phyloP scores from a whole-genome alignment of 2,113 vertebrate genomes.

The Zosterops japonicus region DNA sequence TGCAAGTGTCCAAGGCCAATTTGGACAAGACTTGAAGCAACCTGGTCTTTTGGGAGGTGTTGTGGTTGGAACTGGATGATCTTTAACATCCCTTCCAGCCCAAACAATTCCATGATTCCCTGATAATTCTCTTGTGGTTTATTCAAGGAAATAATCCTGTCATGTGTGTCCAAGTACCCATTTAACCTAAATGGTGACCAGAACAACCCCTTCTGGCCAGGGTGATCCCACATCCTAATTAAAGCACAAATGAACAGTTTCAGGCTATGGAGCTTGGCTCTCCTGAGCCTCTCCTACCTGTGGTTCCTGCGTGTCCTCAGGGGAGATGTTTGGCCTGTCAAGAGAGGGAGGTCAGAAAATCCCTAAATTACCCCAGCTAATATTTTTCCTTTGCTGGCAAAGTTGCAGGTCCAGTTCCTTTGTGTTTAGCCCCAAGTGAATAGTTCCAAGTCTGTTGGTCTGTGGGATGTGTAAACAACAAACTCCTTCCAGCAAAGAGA shows the following conservation, averaged over 20 bases:
- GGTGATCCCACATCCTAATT: neutral
- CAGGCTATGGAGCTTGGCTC: neutral
- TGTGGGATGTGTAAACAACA: neutral
- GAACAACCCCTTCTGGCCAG: neutral
- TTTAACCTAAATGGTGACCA: neutral
- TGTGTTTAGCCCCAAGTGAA: neutral
- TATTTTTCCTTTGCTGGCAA: neutral
- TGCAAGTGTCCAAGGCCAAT: neutral
- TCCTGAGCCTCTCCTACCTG: neutral
- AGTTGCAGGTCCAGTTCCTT: slow-evolving; percentile 1
- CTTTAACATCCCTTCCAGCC: neutral
- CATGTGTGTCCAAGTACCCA: neutral
- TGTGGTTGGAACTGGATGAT: neutral
- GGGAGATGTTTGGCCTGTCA: neutral
- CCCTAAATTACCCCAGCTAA: neutral
- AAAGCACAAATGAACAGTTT: neutral
- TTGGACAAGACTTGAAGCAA: neutral
- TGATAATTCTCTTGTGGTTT: neutral
- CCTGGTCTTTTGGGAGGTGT: neutral
- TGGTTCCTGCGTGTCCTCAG: neutral
- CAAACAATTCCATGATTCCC: neutral
- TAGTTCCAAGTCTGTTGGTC: neutral
- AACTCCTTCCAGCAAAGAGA: neutral
- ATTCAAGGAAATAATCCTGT: neutral
- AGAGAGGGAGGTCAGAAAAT: neutral